A percentile compares a stretch with the other conserved stretches of the same genome.
Conservation (phyloP, 2,113 vertebrate genomes). For the Trogon surrucura region DNA sequence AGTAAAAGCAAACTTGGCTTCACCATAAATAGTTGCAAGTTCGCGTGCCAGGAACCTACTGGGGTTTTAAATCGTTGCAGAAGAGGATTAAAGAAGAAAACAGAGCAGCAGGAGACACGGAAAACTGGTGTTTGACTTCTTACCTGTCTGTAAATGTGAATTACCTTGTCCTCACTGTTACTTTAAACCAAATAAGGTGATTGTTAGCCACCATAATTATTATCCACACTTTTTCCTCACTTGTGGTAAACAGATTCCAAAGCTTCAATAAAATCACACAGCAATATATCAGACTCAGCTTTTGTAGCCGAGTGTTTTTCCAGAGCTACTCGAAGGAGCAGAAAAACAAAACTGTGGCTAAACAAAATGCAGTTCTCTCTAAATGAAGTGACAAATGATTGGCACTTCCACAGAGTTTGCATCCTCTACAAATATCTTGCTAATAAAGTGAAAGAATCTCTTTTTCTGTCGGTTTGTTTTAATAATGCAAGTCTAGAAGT, state of each 20-base stretch:
- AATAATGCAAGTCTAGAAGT: not conserved
- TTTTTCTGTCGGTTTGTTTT: not conserved
- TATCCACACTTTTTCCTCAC: not conserved
- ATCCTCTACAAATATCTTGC: not conserved
- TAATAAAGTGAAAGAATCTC: not conserved
- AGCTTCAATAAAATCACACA: not conserved
- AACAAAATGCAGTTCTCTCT: not conserved
- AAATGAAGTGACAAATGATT: not conserved
- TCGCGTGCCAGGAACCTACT: not conserved
- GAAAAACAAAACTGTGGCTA: not conserved
- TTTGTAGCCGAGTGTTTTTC: not conserved
- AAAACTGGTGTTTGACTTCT: not conserved
- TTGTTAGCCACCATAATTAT: not conserved
- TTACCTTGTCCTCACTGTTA: not conserved
- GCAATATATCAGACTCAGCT: not conserved
- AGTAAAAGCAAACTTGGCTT: not conserved
- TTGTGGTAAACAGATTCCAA: not conserved
- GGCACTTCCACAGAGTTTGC: not conserved
- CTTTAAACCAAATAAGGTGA: not conserved
- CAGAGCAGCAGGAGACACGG: not conserved
- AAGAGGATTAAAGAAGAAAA: not conserved
- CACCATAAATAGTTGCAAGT: not conserved
- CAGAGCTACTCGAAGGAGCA: not conserved
- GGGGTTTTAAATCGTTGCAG: not conserved
- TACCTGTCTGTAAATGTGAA: not conserved